Evolutionary conservation across 2,113 vertebrate genomes (phyloP), one percentile per base, ranked within the genome.

Genomic region (Pholis gunnellus): DNA sequence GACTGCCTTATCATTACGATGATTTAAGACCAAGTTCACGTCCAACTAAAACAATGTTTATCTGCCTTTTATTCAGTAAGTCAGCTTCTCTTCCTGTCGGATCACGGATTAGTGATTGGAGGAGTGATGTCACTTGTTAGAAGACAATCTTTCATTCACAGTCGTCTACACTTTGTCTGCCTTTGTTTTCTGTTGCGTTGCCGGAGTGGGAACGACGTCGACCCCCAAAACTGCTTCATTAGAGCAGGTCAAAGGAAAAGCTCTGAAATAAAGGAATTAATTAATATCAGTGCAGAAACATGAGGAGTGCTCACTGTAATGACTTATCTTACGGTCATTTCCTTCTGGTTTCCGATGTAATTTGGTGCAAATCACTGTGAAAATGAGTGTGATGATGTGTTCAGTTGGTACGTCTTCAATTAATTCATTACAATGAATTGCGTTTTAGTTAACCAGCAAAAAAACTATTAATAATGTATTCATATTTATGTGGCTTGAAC

Each of bases 31-130:
- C 72, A 18, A 69, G 56, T 34, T 54, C 75, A 29, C 3, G 1
- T 79, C 56, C 54, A 50, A 38, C 20, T 56, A 14, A 75, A 79
- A 46, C 57, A 25, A 27, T 3, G 15, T 60, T 48, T 42, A 57
- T 59, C 66, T 15, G 13, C 20, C 36, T 52, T 57, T 66, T 46
- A 27, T 56, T 56, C n/a, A 4, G 7, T 13, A 36, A 66, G 2
- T 48, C 22, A 0, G 15, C 60, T 57, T 46, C 1, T 34, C 25
- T 6, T 68, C 52, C 68, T 44, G 56, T 65, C 1, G 27, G 29
- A 61, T 54, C 40, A 31, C 2, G 27, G 29, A 61, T 54, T n/a
- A 40, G 59, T 15, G 50, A 50, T 65, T n/a, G 0, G 5, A 59
- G 18, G 38, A 60, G 1, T 34, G 20, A 67, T 2, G 42, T 46